Conservation (phyloP, 2,797 vertebrate genomes). For the Pseudochirops cupreus region DNA sequence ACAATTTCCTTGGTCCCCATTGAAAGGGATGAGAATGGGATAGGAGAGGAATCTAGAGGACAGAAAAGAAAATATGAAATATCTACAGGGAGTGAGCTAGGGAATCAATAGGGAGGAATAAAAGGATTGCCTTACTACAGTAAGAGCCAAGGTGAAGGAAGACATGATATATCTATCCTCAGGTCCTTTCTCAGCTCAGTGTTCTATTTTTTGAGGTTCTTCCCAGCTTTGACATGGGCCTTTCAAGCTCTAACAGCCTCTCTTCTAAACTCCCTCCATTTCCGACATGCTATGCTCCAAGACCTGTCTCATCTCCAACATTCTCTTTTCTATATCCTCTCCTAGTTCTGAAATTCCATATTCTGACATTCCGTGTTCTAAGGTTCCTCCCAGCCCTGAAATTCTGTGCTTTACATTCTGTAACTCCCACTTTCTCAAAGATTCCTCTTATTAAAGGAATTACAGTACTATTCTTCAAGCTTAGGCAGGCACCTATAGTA, state of each 20-base stretch:
- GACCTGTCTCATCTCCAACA: accelerated
- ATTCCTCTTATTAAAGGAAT: background rate
- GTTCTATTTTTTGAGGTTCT: background rate
- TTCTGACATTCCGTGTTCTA: background rate
- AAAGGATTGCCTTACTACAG: background rate
- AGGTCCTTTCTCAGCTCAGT: background rate
- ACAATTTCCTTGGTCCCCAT: background rate
- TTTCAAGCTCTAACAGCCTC: background rate
- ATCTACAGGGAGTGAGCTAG: background rate
- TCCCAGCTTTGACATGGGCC: background rate
- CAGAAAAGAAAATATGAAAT: background rate
- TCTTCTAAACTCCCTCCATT: background rate
- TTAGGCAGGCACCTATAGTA: background rate
- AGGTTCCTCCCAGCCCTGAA: accelerated
- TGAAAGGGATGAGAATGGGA: background rate
- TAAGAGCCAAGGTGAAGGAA: background rate
- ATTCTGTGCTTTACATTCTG: background rate
- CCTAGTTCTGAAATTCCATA: background rate
- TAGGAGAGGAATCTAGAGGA: background rate
- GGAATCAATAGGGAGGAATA: background rate
- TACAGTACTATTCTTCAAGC: background rate
- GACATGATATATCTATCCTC: background rate
- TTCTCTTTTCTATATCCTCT: accelerated
- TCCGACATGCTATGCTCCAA: background rate
- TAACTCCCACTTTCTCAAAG: background rate